Evolutionary conservation across 1,140 invertebrate species (phyloP).

Genomic region (Drosophila kepulauana): DNA sequence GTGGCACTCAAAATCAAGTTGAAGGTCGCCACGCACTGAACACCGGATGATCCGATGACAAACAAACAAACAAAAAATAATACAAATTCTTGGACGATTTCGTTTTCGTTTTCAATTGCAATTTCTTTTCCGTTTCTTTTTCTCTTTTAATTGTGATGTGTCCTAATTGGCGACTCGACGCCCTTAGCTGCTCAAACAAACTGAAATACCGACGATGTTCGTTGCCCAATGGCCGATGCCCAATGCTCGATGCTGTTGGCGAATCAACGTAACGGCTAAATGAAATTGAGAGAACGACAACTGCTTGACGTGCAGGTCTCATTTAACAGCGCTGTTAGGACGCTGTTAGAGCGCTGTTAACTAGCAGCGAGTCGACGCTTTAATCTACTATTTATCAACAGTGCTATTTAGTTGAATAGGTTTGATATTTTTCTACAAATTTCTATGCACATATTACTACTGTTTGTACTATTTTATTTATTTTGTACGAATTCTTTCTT

Average conservation of each 20-base stretch:
- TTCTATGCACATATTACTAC: too few species aligned
- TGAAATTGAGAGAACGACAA: constrained; percentile 16
- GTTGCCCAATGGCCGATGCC: constrained; percentile 6
- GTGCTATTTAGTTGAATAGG: not conserved
- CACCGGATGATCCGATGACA: too few species aligned
- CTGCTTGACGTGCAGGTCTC: not conserved
- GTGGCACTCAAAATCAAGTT: constrained; percentile 42
- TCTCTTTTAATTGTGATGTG: not conserved
- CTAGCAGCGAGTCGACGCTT: constrained; percentile 12
- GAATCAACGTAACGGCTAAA: constrained; percentile 19
- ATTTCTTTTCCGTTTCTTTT: not conserved
- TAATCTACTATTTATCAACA: not conserved
- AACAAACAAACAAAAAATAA: constrained; percentile 4
- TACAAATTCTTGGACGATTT: not conserved
- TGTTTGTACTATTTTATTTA: too few species aligned
- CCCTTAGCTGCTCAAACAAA: constrained; percentile 44
- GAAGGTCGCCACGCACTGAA: constrained; percentile 35
- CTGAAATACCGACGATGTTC: constrained; percentile 23
- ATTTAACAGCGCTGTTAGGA: constrained; percentile 7
- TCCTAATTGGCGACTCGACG: constrained; percentile 19
- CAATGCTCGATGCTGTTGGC: constrained; percentile 8
- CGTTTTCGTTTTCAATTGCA: not conserved
- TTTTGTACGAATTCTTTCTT: too few species aligned
- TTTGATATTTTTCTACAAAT: not conserved
- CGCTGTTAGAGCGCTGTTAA: constrained; percentile 24